A percentile compares a stretch with the other conserved stretches of the same genome.
Evolutionary conservation across 2,888 invertebrate species (phyloP).

Genomic region (Drosophila aldrichi): DNA sequence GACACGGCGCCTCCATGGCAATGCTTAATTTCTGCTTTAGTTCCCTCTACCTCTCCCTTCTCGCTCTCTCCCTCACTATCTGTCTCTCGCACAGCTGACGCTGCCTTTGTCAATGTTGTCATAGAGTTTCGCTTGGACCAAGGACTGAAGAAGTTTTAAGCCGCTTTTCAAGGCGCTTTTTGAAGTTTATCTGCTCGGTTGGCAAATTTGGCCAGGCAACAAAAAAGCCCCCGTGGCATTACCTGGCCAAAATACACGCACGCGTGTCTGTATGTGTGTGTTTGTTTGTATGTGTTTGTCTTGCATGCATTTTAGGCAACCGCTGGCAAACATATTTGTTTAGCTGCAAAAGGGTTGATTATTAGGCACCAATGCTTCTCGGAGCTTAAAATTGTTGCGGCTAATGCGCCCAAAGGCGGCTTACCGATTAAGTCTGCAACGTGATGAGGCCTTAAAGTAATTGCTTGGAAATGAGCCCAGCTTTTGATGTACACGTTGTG

Average conservation of each 20-base stretch:
- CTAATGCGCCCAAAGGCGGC: slow-evolving; percentile 69
- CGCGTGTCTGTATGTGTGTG: neutral
- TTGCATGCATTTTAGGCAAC: slow-evolving; percentile 44
- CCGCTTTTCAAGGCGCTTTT: slow-evolving; percentile 68
- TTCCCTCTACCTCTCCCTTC: neutral
- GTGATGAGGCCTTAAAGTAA: slow-evolving; percentile 56
- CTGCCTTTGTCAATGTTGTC: slow-evolving; percentile 64
- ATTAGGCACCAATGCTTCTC: slow-evolving; percentile 41
- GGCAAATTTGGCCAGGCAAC: slow-evolving; percentile 29
- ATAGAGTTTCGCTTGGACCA: slow-evolving; percentile 43
- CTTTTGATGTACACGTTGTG: slow-evolving; percentile 51
- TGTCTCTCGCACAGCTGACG: slow-evolving; percentile 3
- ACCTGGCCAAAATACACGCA: slow-evolving; percentile 36
- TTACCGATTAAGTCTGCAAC: slow-evolving; percentile 53
- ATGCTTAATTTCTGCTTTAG: slow-evolving; percentile 62
- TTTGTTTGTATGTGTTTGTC: slow-evolving; percentile 3
- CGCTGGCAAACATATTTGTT: slow-evolving; percentile 54
- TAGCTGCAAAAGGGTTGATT: slow-evolving; percentile 64
- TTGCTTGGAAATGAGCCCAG: slow-evolving; percentile 62
- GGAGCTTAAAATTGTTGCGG: slow-evolving; percentile 43
- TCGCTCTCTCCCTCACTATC: neutral
- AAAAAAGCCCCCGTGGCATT: slow-evolving; percentile 11
- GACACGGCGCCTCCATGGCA: slow-evolving; percentile 47
- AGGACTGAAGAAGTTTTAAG: slow-evolving; percentile 62
- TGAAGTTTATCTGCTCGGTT: slow-evolving; percentile 66